A percentile compares a stretch with the other conserved stretches of the same genome.
phyloP scores from a whole-genome alignment of 2,797 vertebrate genomes.

The Euphonia xanthogaster region DNA sequence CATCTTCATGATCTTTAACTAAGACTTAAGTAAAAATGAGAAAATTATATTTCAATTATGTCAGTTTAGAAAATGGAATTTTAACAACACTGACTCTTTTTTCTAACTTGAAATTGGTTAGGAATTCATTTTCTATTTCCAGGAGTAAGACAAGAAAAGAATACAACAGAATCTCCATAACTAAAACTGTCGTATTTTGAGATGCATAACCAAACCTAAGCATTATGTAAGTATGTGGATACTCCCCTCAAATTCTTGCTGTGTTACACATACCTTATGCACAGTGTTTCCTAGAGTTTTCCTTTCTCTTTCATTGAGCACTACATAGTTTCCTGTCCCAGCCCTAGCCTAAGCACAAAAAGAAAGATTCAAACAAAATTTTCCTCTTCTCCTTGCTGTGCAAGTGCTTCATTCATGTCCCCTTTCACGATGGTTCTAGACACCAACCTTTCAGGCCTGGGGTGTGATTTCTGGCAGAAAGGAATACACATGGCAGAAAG shows the following conservation, averaged over 20 bases:
- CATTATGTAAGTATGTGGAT: background rate
- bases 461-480: background rate
- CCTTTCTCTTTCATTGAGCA: background rate
- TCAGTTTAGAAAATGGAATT: background rate
- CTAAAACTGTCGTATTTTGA: background rate
- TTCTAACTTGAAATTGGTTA: background rate
- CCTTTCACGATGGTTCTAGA: background rate
- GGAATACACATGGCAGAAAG: background rate
- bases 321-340: background rate
- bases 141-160: background rate
- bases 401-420: background rate
- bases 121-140: background rate
- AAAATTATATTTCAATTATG: background rate
- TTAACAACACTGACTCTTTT: background rate
- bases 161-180: background rate
- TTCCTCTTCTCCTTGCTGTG: background rate
- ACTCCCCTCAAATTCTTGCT: background rate
- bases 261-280: background rate
- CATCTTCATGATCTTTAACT: background rate
- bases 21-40: background rate
- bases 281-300: background rate
- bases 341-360: background rate
- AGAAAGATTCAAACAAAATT: background rate
- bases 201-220: background rate
- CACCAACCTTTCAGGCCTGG: background rate